Evolutionary conservation across 2,113 vertebrate species (phyloP), one percentile per base, ranked within the genome.

Genomic region (Rafetus swinhoei): DNA sequence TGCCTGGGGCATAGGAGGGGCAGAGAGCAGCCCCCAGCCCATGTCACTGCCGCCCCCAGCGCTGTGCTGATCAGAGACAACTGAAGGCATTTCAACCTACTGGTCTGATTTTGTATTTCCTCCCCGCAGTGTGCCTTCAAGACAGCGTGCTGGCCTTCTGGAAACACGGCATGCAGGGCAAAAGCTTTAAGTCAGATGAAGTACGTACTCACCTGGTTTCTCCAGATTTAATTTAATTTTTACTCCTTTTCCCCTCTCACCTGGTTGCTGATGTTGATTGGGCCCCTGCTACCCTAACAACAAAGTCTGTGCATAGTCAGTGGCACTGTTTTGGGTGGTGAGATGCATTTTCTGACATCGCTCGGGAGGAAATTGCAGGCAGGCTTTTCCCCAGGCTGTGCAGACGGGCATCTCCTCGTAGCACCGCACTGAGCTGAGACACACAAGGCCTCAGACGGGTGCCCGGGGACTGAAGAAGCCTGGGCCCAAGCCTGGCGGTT

Each of bases 151-250:
- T 99, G 97, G 99, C 99, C 96, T 99, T 99, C 98, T 99, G 99
- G 99, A 99, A 99, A 80, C 99, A 99, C 0, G 99, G 99, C 59
- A 99, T 99, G 99, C 99, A 99, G 97, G 99, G 99, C 81, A 99
- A 99, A 95, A 99, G 99, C 98, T 99, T 99, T 97, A 99, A 99
- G 96, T 99, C 99, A 72, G 99, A 99, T 90, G 99, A 99, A 98
- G 99, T 99, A 97, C 97, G 97, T 92, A 14, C 92, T 60, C 18
- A 57, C 24, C n/a, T 19, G 10, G 18, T 9, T 45, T 74, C 85
- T 85, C 53, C 89, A 82, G 7, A 25, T 12, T 77, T 39, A 22
- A 9, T 87, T 45, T 39, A 45, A 77, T 50, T 45, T 77, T 7
- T 14, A 15, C 22, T 50, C 74, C 6, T 62, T 52, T 84, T 65